phyloP scores from a whole-genome alignment of 2,113 vertebrate species.

The Daboia siamensis region DNA sequence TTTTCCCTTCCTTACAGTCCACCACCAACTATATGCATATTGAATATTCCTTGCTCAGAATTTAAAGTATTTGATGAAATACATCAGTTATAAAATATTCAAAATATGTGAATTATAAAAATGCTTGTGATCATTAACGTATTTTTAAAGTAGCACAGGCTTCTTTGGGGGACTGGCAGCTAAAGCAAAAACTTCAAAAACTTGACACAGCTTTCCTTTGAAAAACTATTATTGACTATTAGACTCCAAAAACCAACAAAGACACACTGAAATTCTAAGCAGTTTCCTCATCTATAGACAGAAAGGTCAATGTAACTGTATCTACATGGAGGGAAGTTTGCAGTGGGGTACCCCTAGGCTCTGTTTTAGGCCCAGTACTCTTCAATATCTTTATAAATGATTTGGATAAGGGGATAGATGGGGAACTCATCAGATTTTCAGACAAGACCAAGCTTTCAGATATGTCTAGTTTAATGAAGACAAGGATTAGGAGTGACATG shows the following conservation, averaged over 20 bases:
- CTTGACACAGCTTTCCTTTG: not conserved
- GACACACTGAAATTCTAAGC: not conserved
- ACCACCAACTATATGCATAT: not conserved
- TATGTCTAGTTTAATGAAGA: too few species aligned
- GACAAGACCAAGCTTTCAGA: too few species aligned
- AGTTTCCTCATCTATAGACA: not conserved
- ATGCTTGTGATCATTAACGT: not conserved
- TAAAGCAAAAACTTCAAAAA: not conserved
- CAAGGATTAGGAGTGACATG: too few species aligned
- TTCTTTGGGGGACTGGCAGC: not conserved
- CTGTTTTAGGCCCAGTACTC: too few species aligned
- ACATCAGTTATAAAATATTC: not conserved
- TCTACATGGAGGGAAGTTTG: too few species aligned
- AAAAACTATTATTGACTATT: not conserved
- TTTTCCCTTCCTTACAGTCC: not conserved
- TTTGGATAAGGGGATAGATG: too few species aligned
- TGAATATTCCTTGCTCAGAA: not conserved
- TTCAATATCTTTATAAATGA: too few species aligned
- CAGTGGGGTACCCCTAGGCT: too few species aligned
- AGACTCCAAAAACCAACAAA: not conserved
- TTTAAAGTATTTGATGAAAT: not conserved
- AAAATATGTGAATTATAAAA: not conserved
- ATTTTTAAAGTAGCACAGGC: not conserved
- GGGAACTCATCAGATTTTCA: too few species aligned
- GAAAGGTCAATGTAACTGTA: not conserved